Percentiles rank a stretch among this genome's conserved stretches.
Conservation (phyloP, 1,140 invertebrate species). For the Fopius arisanus region DNA sequence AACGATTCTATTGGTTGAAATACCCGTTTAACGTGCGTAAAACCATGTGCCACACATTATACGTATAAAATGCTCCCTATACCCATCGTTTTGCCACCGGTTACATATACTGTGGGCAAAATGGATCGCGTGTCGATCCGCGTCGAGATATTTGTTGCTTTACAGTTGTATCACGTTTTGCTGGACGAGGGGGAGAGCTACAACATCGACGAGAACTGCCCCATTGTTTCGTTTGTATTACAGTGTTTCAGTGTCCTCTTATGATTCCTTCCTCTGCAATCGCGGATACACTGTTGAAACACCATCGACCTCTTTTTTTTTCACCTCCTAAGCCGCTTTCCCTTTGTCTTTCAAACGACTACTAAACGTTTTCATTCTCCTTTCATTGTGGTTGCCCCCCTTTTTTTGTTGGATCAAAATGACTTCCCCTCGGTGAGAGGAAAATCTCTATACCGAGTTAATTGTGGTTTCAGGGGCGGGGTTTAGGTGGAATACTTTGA, state of each 20-base stretch:
- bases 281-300: constrained; percentile 16
- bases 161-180: constrained; percentile 56
- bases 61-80: neutral
- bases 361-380: neutral
- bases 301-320: constrained; percentile 16
- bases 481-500: neutral
- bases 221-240: constrained; percentile 3
- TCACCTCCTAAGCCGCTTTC: neutral
- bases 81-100: constrained; percentile 4
- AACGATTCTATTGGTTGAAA: neutral
- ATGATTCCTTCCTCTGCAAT: neutral
- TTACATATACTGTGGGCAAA: constrained; percentile 7
- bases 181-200: constrained; percentile 46
- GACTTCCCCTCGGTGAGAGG: neutral
- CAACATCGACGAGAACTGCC: constrained; percentile 34
- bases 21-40: constrained; percentile 1
- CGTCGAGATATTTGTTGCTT: constrained; percentile 62
- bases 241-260: neutral
- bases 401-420: neutral
- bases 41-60: neutral
- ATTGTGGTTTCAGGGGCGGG: neutral
- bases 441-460: neutral
- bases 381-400: neutral
- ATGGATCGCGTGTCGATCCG: constrained; percentile 60
- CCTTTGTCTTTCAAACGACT: constrained; percentile 1